Evolutionary conservation across 2,888 invertebrate species (phyloP), one percentile per base, ranked within the genome.

Genomic region (Cremastobaeus sp.): DNA sequence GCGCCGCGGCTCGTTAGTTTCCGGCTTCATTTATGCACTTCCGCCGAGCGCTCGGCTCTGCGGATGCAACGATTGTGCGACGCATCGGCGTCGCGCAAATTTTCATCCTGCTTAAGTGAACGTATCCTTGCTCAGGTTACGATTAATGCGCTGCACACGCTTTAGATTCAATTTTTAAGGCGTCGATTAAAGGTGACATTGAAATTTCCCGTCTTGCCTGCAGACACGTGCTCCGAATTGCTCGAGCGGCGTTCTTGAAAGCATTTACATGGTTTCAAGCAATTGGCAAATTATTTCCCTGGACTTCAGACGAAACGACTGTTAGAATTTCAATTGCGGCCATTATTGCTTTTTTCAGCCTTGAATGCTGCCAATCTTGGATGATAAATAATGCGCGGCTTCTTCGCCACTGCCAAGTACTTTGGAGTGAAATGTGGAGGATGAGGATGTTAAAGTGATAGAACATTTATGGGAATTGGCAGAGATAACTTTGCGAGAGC

Each of bases 11-110:
- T 62, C 50, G 62, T 15, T 45, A 5, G 30, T 57, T 74, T 84
- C 82, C 81, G 80, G 82, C 73, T 82, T 82, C 80, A 81, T 83
- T 83, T 79, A 80, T 79, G 62, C 78, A 57, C 81, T 83, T 82
- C 83, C 84, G 82, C 76, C 77, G 74, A 60, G 45, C 35, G 74
- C 21, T 72, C 65, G 76, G 76, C 78, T 76, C 70, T 71, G 70
- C 78, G 74, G 66, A 66, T 69, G 59, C 68, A 41, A 37, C 35
- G 64, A 68, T 68, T 64, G 68, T 65, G 39, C 50, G 57, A 25
- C 30, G 66, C 41, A 18, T 25, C 25, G 28, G 50, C 55, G 65
- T 69, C 48, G 43, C 50, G 21, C 50, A 65, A 74, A 70, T 70
- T 54, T 70, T 64, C 65, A 65, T 60, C 60, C 69, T 60, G 54